These are phyloP conservation scores for Anthrax anthrax DNA, from an alignment of 2,888 invertebrate species.

Conservation along the genomic window DNA sequence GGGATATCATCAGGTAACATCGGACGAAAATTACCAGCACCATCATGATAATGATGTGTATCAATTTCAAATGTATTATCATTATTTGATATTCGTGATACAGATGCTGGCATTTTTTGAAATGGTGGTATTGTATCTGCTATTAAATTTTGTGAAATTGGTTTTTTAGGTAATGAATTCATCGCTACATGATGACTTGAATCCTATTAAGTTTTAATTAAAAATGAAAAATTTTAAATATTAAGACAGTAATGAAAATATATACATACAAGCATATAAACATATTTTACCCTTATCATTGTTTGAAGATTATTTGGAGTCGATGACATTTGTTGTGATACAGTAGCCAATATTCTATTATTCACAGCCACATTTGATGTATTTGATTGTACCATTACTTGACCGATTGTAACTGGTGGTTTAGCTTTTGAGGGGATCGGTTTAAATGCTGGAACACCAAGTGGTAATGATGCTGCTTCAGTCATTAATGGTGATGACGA, in stretches of 20 bases:
- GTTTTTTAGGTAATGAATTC: constrained; percentile 2
- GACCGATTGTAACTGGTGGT: constrained; percentile 6
- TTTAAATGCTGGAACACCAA: constrained; percentile 62
- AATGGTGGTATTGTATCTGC: constrained; percentile 35
- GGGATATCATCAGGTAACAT: constrained; percentile 20
- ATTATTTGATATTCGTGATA: constrained; percentile 41
- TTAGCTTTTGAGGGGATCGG: constrained; percentile 50
- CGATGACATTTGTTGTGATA: constrained; percentile 25
- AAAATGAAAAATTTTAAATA: too few relatives aligned
- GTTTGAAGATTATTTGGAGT: background rate
- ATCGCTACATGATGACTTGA: background rate
- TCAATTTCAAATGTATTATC: constrained; percentile 17
- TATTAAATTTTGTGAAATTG: constrained; percentile 29
- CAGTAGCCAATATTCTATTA: constrained; percentile 38
- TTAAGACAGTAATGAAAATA: too few relatives aligned
- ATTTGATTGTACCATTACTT: constrained; percentile 20
- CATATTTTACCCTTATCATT: background rate
- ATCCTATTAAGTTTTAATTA: background rate
- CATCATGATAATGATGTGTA: constrained; percentile 20
- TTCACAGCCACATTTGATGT: constrained; percentile 14
- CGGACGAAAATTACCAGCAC: constrained; percentile 16
- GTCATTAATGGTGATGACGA: constrained; percentile 23
- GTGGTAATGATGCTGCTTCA: constrained; percentile 40
- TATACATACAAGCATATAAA: too few relatives aligned
- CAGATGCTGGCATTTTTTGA: constrained; percentile 40